Base-by-base conservation (phyloP, 2,113 vertebrate genomes). In the Melanocharis versteri region DNA sequence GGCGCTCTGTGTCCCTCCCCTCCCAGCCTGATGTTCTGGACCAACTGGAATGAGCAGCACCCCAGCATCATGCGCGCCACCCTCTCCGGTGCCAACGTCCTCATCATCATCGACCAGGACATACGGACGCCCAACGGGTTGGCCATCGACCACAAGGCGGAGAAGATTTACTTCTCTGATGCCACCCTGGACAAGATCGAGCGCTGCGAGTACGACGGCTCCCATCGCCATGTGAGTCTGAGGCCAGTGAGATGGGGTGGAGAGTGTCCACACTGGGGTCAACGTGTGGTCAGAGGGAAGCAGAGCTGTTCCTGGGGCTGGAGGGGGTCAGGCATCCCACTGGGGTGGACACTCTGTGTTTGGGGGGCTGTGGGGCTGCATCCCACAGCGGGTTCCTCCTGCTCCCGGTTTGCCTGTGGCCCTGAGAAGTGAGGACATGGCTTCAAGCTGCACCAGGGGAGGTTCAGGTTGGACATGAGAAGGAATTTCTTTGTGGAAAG, bases 101-200 rank as follows among this genome's bases (percentile, higher is more conserved):
- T 99, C 22, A 99, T 99, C 33, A 99, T 99, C 96, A 99, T 99
- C 1, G 99, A 99, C 93, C 99, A 97, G 56, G 98, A 99, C 97
- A 99, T 99, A 68, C 99, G 99, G 90, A 99, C 99, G 0, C 99
- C 99, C 92, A 99, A 99, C 0, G 99, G 99, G 24, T 94, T 99
- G 96, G 99, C 99, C 91, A 99, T 99, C 1, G 99, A 99, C 97
- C 99, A 99, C 97, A 98, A 98, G 1, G 98, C 99, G 0, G 99
- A 99, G 97, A 99, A 99, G 86, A 98, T 99, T 64, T 99, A 99
- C 95, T 99, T 99, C 98, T 99, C 99, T 0, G 99, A 99, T 0
- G 99, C 99, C 96, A 99, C 99, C 0, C 97, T 99, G 95, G 99
- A 99, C 98, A 99, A 99, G 97, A 99, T 99, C 0, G 99, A 99